Conservation (phyloP, 2,797 vertebrate genomes). For the Molossus molossus region DNA sequence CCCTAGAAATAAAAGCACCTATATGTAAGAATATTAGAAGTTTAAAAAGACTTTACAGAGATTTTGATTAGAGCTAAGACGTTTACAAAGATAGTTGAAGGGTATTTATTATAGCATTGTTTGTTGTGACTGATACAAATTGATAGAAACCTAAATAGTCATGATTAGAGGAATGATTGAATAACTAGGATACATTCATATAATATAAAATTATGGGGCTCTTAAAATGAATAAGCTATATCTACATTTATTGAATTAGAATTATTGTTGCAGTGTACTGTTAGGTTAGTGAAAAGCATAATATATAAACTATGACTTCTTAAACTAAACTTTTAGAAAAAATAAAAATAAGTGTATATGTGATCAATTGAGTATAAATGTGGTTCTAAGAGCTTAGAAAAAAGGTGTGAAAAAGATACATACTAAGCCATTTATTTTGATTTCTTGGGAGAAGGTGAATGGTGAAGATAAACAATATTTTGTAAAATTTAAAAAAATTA, state of each 20-base stretch:
- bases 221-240: background rate
- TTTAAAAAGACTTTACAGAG: background rate
- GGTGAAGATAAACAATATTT: background rate
- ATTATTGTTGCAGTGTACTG: background rate
- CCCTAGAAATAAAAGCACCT: background rate
- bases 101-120: background rate
- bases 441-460: background rate
- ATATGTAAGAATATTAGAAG: background rate
- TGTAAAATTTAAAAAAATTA: background rate
- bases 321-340: background rate
- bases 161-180: background rate
- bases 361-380: background rate
- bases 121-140: background rate
- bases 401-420: background rate
- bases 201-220: background rate
- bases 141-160: constrained; percentile 3
- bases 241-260: background rate
- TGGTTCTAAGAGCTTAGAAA: background rate
- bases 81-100: background rate
- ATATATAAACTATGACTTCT: background rate
- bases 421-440: background rate
- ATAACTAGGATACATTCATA: background rate
- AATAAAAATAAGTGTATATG: background rate
- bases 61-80: background rate
- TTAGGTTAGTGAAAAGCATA: constrained; percentile 2